Evolutionary conservation across 2,113 vertebrate genomes (phyloP), one percentile per base, ranked within the genome.

Genomic region (Mesoclemmys tuberculata): DNA sequence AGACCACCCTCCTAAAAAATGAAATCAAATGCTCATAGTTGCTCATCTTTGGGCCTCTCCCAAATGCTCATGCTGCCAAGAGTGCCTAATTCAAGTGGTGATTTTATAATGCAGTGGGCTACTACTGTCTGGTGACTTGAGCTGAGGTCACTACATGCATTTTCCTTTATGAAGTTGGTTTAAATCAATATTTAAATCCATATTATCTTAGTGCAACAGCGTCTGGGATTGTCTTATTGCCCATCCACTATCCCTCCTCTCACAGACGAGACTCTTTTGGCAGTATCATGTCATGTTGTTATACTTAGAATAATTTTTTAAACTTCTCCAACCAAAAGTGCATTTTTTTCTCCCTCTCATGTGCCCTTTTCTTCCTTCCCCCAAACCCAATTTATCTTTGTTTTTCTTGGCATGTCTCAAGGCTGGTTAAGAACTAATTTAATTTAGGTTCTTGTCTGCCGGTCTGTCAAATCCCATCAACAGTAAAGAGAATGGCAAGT

Each of bases 91-190:
- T 96, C 85, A n/a, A 86, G 90, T 92, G 84, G 94, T 84, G 92
- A 95, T 97, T 96, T 97, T 97, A 90, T 97, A 95, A 97, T 93
- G 74, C 96, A 97, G 88, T 92, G 96, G 96, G 93, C 92, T 97
- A 95, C 96, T 98, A 93, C 95, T 97, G 97, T 96, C 88, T 90
- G 91, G 97, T 56, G 97, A 97, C 97, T 97, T 96, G 77, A 21
- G 13, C 93, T 98, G 97, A 98, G 96, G 92, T 98, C 97, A 98
- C 81, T 82, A 26, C 91, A 96, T 97, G 97, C 95, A 94, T 93
- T 97, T 96, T 90, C 75, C 94, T 96, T 94, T 97, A 97, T 92
- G 21, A 97, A 97, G 84, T 91, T 81, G 79, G 64, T 91, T 94
- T 94, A 56, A n/a, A n/a, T n/a, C n/a, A n/a, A n/a, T 10, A 0